Percentiles rank a stretch among this genome's conserved stretches.
phyloP scores from a whole-genome alignment of 2,113 vertebrate species.

The Semnornis frantzii region DNA sequence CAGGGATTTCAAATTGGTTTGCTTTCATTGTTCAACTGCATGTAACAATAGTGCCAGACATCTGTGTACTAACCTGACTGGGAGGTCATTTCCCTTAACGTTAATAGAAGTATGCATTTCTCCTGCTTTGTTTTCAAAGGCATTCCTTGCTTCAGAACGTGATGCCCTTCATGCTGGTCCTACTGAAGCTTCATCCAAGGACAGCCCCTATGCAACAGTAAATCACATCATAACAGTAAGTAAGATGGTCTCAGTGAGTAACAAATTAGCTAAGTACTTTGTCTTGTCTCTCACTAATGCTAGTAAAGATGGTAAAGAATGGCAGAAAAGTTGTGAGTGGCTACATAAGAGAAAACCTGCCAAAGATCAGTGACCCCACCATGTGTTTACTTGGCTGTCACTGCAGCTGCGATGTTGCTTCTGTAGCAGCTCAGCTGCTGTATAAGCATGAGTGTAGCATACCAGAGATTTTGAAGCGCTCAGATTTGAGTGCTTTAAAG shows the following conservation, averaged over 20 bases:
- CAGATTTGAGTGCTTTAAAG: not conserved
- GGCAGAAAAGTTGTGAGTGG: not conserved
- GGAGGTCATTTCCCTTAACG: not conserved
- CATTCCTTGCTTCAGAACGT: slow-evolving; percentile 1
- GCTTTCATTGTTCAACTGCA: not conserved
- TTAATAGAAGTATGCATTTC: not conserved
- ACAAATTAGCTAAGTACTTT: not conserved
- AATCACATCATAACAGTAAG: slow-evolving; percentile 80
- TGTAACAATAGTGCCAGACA: not conserved
- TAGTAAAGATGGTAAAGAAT: not conserved
- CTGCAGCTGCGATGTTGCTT: not conserved
- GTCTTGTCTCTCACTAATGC: not conserved
- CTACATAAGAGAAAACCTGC: rapidly evolving
- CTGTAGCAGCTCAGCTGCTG: not conserved
- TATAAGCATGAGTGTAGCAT: not conserved
- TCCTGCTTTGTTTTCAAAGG: slow-evolving; percentile 41
- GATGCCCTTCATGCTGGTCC: not conserved
- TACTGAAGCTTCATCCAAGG: slow-evolving; percentile 50
- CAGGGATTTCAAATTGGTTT: not conserved
- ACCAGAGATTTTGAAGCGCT: not conserved
- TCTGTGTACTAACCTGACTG: not conserved
- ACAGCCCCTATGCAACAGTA: slow-evolving; percentile 38
- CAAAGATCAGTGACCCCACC: not conserved
- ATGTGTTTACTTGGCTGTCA: not conserved
- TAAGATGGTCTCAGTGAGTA: not conserved